Evolutionary conservation across 2,888 invertebrate species (phyloP), one percentile per base, ranked within the genome.

Genomic region (Hyles lineata): DNA sequence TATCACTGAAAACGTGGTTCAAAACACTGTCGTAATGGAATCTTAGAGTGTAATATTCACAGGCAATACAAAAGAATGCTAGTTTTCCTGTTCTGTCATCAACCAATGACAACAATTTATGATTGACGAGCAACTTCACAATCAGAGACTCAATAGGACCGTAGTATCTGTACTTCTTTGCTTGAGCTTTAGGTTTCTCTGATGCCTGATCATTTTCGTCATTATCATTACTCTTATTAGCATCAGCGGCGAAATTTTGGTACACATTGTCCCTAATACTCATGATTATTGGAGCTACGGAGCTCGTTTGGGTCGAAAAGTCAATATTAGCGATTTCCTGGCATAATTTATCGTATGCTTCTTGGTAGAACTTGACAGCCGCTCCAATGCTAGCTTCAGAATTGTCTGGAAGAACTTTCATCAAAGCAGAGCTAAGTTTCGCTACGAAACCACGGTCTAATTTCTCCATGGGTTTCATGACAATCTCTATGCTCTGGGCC

Each of bases 181-280:
- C 79, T 75, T 90, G 92, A 76, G 85, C 90, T 76, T 92, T 94
- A 0, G 91, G 92, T 75, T 88, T 93, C 15, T 94, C 94, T 0
- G 83, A 76, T 0, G 85, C 72, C 17, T 89, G 89, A 0, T 94
- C 93, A 52, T 83, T 88, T 0, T 94, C 94, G 6, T 94, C 94
- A 11, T 89, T 92, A 8, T 94, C 94, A 58, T 89, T 90, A 74
- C 89, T 94, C 77, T 92, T 94, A 70, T 93, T 94, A 0, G 92
- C 87, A 59, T 94, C 94, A 0, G 87, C 85, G 0, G 92, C 84
- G 74, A 94, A 94, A 72, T 94, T 94, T 74, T 94, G 94, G 74
- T 94, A 94, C 0, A 94, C 94, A 62, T 94, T 94, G 74, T 94
- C 94, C 43, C 93, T 92, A 50, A 94, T 94, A 73, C 94, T 94